A percentile compares a stretch with the other conserved stretches of the same genome.
Evolutionary conservation across 2,113 vertebrate species (phyloP).

Genomic region (Rhea pennata): DNA sequence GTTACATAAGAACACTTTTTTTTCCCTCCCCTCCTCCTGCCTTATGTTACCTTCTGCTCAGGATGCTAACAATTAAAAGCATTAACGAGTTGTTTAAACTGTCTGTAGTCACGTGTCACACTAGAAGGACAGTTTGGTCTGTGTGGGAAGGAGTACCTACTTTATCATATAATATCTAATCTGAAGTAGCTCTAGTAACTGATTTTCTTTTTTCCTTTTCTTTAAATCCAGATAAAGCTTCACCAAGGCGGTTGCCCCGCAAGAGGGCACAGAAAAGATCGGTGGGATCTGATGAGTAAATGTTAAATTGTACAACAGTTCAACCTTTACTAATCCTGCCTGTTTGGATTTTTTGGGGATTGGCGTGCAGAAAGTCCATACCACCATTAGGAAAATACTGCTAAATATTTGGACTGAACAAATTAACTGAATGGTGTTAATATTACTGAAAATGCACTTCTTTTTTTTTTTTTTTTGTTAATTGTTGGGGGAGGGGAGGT

Average conservation of each 20-base stretch:
- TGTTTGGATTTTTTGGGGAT: slow-evolving; percentile 66
- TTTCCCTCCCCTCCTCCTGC: background rate
- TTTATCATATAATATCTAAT: background rate
- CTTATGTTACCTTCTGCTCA: background rate
- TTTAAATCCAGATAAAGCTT: slow-evolving; percentile 90
- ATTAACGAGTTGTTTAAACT: background rate
- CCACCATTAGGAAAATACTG: slow-evolving; percentile 71
- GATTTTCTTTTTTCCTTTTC: background rate
- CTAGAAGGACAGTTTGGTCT: background rate
- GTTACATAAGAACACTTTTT: background rate
- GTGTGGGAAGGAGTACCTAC: background rate
- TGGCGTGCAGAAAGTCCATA: slow-evolving; percentile 75
- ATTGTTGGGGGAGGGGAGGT: slow-evolving; percentile 20
- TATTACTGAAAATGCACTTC: slow-evolving; percentile 77
- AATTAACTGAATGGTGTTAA: slow-evolving; percentile 72
- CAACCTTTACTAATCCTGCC: slow-evolving; percentile 77
- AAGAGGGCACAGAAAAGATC: slow-evolving; percentile 96
- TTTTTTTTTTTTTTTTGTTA: slow-evolving; percentile 73
- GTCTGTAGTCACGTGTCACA: background rate
- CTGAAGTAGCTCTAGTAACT: background rate
- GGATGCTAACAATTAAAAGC: background rate
- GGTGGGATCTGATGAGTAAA: slow-evolving; percentile 97
- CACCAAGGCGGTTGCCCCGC: slow-evolving; percentile 90
- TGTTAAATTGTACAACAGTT: slow-evolving; percentile 70
- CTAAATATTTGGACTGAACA: slow-evolving; percentile 76